Base-by-base conservation (phyloP, 2,113 vertebrate species). In the Bostrychus sinensis region DNA sequence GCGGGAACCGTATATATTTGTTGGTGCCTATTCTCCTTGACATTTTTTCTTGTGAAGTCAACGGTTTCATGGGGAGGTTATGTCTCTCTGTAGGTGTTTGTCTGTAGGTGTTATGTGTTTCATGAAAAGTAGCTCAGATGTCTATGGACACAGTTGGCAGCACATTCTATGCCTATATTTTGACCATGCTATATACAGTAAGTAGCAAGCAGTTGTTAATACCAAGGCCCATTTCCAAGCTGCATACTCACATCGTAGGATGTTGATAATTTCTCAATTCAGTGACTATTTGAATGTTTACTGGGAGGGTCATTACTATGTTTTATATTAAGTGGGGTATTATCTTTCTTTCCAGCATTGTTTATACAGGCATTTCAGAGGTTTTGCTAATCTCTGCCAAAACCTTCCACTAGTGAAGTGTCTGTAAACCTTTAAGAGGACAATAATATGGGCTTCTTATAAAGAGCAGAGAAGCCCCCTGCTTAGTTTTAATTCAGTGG, bases 131-230 rank as follows among this genome's bases (percentile, higher is more conserved):
- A 72, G 70, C 58, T 83, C 56, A 37, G 34, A 76, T 81, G 23
- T 69, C 8, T 60, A 19, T 25, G 56, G 17, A 46, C 67, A 19
- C 66, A 32, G 14, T 20, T 3, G 56, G 70, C 61, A 70, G 70
- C 53, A 62, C 78, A 79, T 86, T 70, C 75, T 85, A 12, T 22
- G 66, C n/a, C 79, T 87, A 75, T 87, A 82, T 83, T 82, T 81
- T 81, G 72, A 84, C 66, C 22, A 9, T 0, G 30, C 66, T 53
- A 53, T 71, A 72, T 59, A n/a, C n/a, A n/a, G n/a, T n/a, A 71
- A 75, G 59, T 70, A 65, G 23, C 64, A 69, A 59, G 43, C 45
- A 13, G 39, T 62, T 66, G 72, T 84, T 88, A 82, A 66, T 57
- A 23, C 63, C 43, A 42, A 14, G 7, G 56, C 85, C 69, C 80